phyloP scores from a whole-genome alignment of 2,888 invertebrate genomes.

The Drosophila diplacantha region DNA sequence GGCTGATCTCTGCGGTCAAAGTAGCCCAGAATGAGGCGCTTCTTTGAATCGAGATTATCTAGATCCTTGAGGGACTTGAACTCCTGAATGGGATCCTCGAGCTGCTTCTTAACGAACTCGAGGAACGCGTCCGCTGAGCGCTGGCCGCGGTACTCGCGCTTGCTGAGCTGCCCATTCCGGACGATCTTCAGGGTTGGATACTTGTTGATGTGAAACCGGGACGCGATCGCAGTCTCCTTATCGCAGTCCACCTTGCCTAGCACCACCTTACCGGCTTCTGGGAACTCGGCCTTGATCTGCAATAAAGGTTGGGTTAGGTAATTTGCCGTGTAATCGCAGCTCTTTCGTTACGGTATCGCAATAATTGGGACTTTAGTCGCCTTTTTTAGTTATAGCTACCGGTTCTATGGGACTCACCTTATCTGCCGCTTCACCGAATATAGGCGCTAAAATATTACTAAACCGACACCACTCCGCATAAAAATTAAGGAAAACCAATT shows the following conservation, averaged over 20 bases:
- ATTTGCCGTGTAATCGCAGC: background rate
- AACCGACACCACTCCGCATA: conserved; percentile 99
- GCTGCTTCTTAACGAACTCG: conserved; percentile 91
- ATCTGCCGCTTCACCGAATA: conserved; percentile 96
- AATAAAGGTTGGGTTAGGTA: conserved; percentile 1
- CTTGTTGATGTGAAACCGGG: conserved; percentile 96
- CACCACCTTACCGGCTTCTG: conserved; percentile 89
- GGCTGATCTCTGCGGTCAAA: conserved; percentile 88
- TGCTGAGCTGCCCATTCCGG: conserved; percentile 92
- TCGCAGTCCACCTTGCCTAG: conserved; percentile 99
- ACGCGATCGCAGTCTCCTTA: conserved; percentile 89
- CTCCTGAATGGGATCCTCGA: conserved; percentile 90
- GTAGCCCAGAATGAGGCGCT: conserved; percentile 93
- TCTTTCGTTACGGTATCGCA: background rate
- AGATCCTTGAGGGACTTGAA: conserved; percentile 86
- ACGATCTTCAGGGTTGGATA: conserved; percentile 98
- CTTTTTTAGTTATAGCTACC: background rate
- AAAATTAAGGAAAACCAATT: conserved; percentile 98
- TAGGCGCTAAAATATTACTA: conserved; percentile 96
- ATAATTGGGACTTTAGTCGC: background rate
- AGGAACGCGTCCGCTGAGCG: conserved; percentile 94
- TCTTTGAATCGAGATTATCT: conserved; percentile 86
- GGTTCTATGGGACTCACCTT: conserved; percentile 80
- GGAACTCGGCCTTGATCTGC: conserved; percentile 82
- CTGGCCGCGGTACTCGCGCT: conserved; percentile 93